These are phyloP conservation scores for Amiota communis DNA, from an alignment of 2,888 invertebrate species.

Conservation along the genomic window DNA sequence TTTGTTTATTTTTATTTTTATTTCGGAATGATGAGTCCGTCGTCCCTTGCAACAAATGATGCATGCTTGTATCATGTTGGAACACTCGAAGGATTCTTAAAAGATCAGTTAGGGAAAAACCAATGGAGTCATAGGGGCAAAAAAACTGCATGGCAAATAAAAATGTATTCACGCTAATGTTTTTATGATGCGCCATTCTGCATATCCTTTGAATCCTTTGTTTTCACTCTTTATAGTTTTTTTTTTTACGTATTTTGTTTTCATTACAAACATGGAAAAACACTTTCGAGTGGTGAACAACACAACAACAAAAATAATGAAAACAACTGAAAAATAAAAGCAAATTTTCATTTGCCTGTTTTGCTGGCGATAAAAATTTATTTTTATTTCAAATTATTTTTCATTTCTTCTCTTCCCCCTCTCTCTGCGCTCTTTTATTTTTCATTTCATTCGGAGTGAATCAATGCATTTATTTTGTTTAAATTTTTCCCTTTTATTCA, in stretches of 20 bases:
- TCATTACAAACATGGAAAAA: too few relatives aligned
- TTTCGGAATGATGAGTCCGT: neutral
- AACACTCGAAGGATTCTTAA: neutral
- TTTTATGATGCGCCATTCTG: constrained; percentile 49
- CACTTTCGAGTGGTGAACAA: too few relatives aligned
- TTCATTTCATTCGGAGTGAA: neutral
- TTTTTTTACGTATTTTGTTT: too few relatives aligned
- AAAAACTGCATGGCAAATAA: neutral
- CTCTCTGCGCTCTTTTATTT: too few relatives aligned
- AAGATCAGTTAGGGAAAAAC: neutral
- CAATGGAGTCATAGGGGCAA: neutral
- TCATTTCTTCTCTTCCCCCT: neutral
- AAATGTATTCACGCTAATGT: constrained; percentile 48
- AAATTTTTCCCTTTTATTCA: neutral
- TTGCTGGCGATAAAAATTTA: constrained; percentile 22
- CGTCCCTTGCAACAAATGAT: neutral
- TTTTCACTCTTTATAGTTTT: neutral
- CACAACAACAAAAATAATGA: neutral
- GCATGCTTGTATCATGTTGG: too few relatives aligned
- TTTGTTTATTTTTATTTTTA: neutral
- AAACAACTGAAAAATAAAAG: neutral
- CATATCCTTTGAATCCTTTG: too few relatives aligned
- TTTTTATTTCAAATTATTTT: constrained; percentile 20
- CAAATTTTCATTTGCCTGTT: constrained; percentile 21
- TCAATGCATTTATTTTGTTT: neutral